These are phyloP conservation scores for Drymodes brunneopygia DNA, from an alignment of 2,113 vertebrate species.

Conservation along the genomic window DNA sequence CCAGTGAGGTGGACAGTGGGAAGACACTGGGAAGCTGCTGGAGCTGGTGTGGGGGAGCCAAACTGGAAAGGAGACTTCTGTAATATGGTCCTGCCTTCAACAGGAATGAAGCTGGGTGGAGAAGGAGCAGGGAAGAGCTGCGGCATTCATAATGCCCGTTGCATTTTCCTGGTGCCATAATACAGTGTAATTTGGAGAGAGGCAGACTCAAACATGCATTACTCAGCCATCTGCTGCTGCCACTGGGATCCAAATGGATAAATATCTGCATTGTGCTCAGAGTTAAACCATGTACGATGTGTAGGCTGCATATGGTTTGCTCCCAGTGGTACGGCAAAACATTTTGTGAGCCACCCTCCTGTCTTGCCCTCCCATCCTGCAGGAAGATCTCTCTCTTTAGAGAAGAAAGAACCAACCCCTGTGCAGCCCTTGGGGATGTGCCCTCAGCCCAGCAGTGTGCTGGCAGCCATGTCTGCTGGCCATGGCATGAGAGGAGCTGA, in stretches of 20 bases:
- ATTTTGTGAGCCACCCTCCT: background rate
- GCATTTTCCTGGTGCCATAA: background rate
- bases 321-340: background rate
- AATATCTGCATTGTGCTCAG: background rate
- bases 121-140: background rate
- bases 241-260: background rate
- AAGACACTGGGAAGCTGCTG: background rate
- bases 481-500: rapidly evolving
- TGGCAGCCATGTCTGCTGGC: background rate
- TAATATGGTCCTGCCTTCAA: background rate
- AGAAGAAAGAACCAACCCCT: rapidly evolving
- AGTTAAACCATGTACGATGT: rapidly evolving
- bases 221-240: conserved; percentile 24
- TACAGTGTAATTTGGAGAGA: background rate
- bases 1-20: background rate
- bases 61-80: background rate
- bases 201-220: background rate
- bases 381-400: background rate
- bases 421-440: background rate
- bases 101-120: background rate
- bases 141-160: background rate
- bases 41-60: background rate
- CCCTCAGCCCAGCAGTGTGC: background rate
- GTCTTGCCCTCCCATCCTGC: background rate
- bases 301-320: background rate